phyloP scores from a whole-genome alignment of 2,888 invertebrate species.

The Apamea sordens region DNA sequence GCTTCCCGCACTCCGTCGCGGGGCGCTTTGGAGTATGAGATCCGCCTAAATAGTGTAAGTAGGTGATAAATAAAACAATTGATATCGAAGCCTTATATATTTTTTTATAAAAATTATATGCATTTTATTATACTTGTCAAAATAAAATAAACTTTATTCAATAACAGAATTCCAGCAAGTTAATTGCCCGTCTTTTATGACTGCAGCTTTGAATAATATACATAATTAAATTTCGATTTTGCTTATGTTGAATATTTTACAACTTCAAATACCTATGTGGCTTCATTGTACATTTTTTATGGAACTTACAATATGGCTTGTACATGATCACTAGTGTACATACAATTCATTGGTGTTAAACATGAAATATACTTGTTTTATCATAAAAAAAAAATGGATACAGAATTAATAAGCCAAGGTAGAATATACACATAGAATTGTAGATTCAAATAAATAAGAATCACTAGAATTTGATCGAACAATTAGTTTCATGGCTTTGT shows the following conservation, averaged over 20 bases:
- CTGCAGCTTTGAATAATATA: constrained; percentile 56
- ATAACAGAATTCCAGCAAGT: constrained; percentile 64
- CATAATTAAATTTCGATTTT: constrained; percentile 57
- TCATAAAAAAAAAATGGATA: constrained; percentile 46
- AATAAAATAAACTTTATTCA: constrained; percentile 79
- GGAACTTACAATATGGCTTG: constrained; percentile 86
- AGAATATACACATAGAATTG: constrained; percentile 32
- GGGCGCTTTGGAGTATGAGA: not conserved
- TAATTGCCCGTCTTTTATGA: constrained; percentile 74
- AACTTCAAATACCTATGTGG: constrained; percentile 73
- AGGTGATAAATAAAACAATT: constrained; percentile 79
- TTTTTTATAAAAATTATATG: constrained; percentile 88
- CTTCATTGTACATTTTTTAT: constrained; percentile 78
- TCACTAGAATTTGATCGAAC: constrained; percentile 61
- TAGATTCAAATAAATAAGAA: constrained; percentile 61
- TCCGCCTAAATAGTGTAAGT: constrained; percentile 14
- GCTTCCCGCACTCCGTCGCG: not conserved
- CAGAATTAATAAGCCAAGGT: constrained; percentile 46
- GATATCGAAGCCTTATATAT: constrained; percentile 83
- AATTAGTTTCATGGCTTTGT: constrained; percentile 46
- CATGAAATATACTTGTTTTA: constrained; percentile 54
- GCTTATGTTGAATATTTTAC: constrained; percentile 71
- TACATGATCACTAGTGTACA: constrained; percentile 76
- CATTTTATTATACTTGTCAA: constrained; percentile 85
- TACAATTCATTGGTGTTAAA: constrained; percentile 66